phyloP scores from a whole-genome alignment of 2,113 vertebrate species.

The Bubo scandiacus region DNA sequence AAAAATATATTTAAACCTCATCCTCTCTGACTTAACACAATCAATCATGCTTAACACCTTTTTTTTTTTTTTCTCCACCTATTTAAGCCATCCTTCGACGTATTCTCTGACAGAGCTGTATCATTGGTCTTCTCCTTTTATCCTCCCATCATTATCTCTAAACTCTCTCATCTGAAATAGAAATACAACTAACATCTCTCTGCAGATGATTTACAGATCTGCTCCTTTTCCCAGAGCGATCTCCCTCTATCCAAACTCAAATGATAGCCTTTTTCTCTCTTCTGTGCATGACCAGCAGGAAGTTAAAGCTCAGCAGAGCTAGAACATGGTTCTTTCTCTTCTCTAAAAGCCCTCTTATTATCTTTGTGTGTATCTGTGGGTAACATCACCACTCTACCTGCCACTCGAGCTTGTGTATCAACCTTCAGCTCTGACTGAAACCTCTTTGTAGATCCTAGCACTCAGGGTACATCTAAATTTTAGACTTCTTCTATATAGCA shows the following conservation, averaged over 20 bases:
- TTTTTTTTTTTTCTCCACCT: background rate
- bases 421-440: background rate
- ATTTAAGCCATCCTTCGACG: background rate
- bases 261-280: background rate
- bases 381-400: background rate
- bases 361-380: background rate
- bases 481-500: background rate
- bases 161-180: background rate
- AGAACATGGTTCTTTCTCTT: background rate
- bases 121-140: background rate
- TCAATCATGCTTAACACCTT: background rate
- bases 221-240: background rate
- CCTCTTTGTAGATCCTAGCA: background rate
- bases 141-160: background rate
- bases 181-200: background rate
- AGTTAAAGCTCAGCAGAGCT: background rate
- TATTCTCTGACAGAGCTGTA: background rate
- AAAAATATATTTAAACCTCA: background rate
- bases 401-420: background rate
- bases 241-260: background rate
- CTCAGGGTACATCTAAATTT: background rate
- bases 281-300: background rate
- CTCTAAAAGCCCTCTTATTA: background rate
- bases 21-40: background rate
- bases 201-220: background rate